These are phyloP conservation scores for Argopecten irradians DNA, from an alignment of 1,140 invertebrate species.

Conservation along the genomic window DNA sequence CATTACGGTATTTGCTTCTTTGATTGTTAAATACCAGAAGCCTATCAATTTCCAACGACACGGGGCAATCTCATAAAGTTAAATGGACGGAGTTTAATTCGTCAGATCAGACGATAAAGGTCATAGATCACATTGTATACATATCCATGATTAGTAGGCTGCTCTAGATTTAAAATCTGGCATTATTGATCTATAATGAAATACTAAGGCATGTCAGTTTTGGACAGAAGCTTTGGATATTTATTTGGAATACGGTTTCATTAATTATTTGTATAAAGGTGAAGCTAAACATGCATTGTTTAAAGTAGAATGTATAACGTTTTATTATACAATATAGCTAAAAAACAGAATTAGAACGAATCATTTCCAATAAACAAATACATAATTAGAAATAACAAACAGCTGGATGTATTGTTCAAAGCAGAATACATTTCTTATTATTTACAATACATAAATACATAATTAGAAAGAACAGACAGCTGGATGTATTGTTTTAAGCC, in stretches of 20 bases:
- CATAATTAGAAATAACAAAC: no score
- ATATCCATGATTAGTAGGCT: neutral
- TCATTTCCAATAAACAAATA: no score
- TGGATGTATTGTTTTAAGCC: neutral
- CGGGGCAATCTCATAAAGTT: constrained; percentile 7
- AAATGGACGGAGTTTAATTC: neutral
- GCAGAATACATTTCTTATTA: no score
- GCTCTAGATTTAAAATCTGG: neutral
- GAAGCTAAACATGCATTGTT: no score
- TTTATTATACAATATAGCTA: no score
- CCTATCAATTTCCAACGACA: neutral
- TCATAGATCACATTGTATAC: neutral
- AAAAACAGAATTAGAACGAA: no score
- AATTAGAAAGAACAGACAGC: no score
- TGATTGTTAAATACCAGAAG: neutral
- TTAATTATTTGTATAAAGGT: neutral
- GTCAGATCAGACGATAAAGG: neutral
- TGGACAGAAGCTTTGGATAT: neutral
- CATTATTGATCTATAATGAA: neutral
- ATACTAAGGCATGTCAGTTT: no score
- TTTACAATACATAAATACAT: no score
- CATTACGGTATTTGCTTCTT: neutral
- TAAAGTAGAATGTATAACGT: no score
- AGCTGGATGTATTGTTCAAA: no score
- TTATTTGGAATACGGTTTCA: neutral